Evolutionary conservation across 2,113 vertebrate species (phyloP), one percentile per base, ranked within the genome.

Genomic region (Grammomys dolichurus): DNA sequence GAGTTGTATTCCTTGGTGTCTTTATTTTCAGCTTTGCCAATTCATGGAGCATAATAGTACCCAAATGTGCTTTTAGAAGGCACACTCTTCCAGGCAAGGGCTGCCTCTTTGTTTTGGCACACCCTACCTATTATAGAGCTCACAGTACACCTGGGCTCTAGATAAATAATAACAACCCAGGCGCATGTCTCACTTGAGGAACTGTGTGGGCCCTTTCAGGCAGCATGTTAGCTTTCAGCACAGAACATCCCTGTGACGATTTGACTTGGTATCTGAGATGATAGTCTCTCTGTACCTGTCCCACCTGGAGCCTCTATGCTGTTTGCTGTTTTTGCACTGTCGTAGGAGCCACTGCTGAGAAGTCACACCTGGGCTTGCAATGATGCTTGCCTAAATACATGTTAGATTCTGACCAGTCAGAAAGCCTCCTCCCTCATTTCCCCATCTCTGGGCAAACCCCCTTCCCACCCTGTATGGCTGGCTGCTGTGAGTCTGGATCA

Each of bases 51-150:
- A 43, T 94, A 92, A 96, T 36, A 87, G 95, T 78, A 93, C 90
- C 92, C 96, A 92, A 89, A 95, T 67, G 91, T 93, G 80, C 89
- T 87, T 97, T 96, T 89, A 97, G 95, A 96, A 0, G 48, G 82
- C 92, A 56, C 12, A 72, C 93, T 96, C 96, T 94, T 95, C 7
- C 19, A 90, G 91, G 89, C 88, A 91, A 92, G 87, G 93, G 89
- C 80, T 88, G 82, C 58, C 78, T 95, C 93, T 98, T 97, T 96
- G 96, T 87, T 97, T 98, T 97, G 96, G 90, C 72, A 67, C 63
- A 56, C 4, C 65, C 46, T 96, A 69, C 94, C 84, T 89, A 87
- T 97, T 93, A 95, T 0, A 26, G 77, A 87, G 60, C 56, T 65
- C 89, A 46, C 11, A 56, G 51, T n/a, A 91, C 94, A 96, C 95